Percentiles rank a stretch among this genome's conserved stretches.
Conservation (phyloP, 2,888 invertebrate genomes). For the Unio pictorum region DNA sequence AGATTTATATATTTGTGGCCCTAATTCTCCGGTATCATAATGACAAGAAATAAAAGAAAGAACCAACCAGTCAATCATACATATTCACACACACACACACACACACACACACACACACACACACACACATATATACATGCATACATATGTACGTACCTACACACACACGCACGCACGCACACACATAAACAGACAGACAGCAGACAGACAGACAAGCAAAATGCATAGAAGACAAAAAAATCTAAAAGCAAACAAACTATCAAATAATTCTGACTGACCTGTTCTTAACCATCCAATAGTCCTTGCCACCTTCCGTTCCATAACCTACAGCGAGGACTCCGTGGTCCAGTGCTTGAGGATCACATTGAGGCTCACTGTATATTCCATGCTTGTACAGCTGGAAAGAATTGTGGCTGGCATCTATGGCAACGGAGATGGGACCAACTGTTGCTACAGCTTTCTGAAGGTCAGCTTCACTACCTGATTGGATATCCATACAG, state of each 20-base stretch:
- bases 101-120: too few relatives aligned
- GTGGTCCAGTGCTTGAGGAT: constrained; percentile 86
- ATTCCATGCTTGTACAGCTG: constrained; percentile 71
- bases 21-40: too few relatives aligned
- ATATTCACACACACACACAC: too few relatives aligned
- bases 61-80: too few relatives aligned
- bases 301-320: constrained; percentile 77
- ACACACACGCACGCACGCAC: too few relatives aligned
- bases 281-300: constrained; percentile 91
- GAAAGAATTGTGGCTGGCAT: constrained; percentile 83
- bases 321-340: constrained; percentile 89
- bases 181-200: too few relatives aligned
- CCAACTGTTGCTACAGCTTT: constrained; percentile 87
- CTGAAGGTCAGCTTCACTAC: constrained; percentile 82
- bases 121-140: too few relatives aligned
- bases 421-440: constrained; percentile 89
- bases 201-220: too few relatives aligned
- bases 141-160: too few relatives aligned
- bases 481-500: constrained; percentile 64
- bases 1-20: too few relatives aligned
- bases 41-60: too few relatives aligned
- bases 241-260: neutral
- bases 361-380: constrained; percentile 85
- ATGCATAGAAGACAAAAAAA: neutral
- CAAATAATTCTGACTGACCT: constrained; percentile 71